A percentile compares a stretch with the other conserved stretches of the same genome.
Evolutionary conservation across 2,113 vertebrate species (phyloP).

Genomic region (Polypterus bichir): DNA sequence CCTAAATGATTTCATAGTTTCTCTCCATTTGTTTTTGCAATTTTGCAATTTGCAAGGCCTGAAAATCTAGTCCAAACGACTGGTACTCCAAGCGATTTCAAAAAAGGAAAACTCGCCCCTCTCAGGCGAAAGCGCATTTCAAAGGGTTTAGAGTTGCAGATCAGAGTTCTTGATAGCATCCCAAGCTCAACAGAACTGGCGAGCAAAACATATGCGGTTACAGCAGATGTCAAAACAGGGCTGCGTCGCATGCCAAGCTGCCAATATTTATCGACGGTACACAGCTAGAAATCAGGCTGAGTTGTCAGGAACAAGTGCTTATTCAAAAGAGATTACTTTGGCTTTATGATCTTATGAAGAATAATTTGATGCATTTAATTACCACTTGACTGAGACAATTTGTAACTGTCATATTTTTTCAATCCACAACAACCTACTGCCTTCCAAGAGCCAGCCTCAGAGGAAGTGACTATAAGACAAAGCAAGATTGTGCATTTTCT

Average conservation of each 20-base stretch:
- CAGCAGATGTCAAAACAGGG: constrained; percentile 43
- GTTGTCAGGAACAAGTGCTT: neutral
- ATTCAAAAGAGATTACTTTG: constrained; percentile 6
- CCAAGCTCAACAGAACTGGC: constrained; percentile 37
- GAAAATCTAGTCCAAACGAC: no score
- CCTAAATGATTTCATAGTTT: no score
- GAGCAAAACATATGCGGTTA: constrained; percentile 39
- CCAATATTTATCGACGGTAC: constrained; percentile 29
- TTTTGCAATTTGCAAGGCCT: no score
- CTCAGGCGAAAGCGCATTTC: neutral
- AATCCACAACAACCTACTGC: no score
- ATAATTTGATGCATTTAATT: constrained; percentile 1
- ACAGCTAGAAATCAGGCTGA: constrained; percentile 15
- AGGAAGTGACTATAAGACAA: no score
- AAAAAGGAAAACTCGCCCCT: no score
- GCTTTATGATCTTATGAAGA: constrained; percentile 6
- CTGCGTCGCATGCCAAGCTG: constrained; percentile 31
- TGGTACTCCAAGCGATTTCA: no score
- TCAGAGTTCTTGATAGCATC: constrained; percentile 28
- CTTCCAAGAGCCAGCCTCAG: no score
- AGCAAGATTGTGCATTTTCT: no score
- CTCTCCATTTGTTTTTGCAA: no score
- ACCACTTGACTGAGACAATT: neutral
- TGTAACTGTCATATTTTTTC: neutral
- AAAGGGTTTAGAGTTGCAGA: constrained; percentile 11